Base-by-base conservation (phyloP, 2,888 invertebrate species). In the Calliphora vomitoria region DNA sequence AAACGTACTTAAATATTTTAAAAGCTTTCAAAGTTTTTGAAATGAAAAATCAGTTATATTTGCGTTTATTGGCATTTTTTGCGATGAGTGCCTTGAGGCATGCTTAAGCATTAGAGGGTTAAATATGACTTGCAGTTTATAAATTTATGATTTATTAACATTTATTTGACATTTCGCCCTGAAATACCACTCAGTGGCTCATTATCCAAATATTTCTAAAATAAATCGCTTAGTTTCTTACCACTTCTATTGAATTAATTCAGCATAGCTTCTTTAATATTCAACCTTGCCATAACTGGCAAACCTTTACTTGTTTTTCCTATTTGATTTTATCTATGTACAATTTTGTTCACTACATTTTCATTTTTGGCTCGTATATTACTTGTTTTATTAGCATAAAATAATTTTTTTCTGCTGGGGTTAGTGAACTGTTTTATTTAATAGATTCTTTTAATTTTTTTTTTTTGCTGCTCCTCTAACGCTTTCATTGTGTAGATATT, bases 381-480 rank as follows among this genome's bases (percentile, higher is more conserved):
- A 81, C 72, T 81, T 82, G 64, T 84, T 82, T 84, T 87, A 82
- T 80, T 76, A 85, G 74, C 62, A 82, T 69, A 80, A 58, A 80
- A 74, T 31, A 69, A 68, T 85, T 82, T 79, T 62, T 71, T 66
- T 41, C 10, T 66, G 66, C 44, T 10, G 76, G 47, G 82, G 85
- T 85, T 88, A 83, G 50, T 80, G 85, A 88, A 88, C 88, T 82
- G 69, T 85, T 84, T 83, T 81, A 62, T 78, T 75, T 68, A 60
- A 66, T 55, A 58, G 18, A 55, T 66, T 13, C 66, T 8, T 76
- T 25, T 68, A 6, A 53, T 71, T 4, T 2, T 4, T 38, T n/a
- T 25, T 50, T 13, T 38, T 50, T 31, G 38, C n/a, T 66, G 18
- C 35, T 66, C 35, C 44, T 64, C 8, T 44, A 13, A 25, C 10